Conservation (phyloP, 92 coral and sea anemone species). For the Blastomussa wellsi region DNA sequence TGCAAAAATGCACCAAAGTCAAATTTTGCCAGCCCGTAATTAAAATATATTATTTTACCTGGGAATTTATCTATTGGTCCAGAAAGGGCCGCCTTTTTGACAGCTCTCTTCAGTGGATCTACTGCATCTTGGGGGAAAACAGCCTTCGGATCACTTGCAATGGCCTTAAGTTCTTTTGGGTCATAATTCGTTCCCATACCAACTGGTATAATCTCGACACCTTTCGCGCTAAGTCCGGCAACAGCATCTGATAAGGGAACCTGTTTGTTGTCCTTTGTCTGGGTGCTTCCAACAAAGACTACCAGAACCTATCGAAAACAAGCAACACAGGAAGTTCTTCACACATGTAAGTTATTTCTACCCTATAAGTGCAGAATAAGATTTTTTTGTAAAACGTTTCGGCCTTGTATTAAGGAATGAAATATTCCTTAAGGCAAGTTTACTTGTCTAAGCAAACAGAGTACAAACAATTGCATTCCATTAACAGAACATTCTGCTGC, state of each 20-base stretch:
- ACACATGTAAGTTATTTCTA: background rate
- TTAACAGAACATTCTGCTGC: background rate
- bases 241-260: slow-evolving; percentile 34
- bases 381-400: too few relatives aligned
- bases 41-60: slow-evolving; percentile 29
- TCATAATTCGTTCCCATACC: slow-evolving; percentile 52
- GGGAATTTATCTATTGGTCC: slow-evolving; percentile 11
- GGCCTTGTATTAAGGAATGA: too few relatives aligned
- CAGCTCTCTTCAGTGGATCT: slow-evolving; percentile 35
- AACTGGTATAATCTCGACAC: slow-evolving; percentile 44
- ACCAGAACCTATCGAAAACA: slow-evolving; percentile 47
- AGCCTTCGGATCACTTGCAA: slow-evolving; percentile 33
- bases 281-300: slow-evolving; percentile 63
- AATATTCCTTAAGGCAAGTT: too few relatives aligned
- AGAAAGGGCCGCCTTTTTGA: slow-evolving; percentile 35
- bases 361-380: too few relatives aligned
- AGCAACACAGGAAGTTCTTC: background rate
- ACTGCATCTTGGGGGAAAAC: slow-evolving; percentile 35
- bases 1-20: background rate
- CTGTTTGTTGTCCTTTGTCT: slow-evolving; percentile 31
- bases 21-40: background rate
- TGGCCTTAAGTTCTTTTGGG: slow-evolving; percentile 28
- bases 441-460: background rate
- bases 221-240: slow-evolving; percentile 24
- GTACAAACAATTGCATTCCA: background rate